Conservation (phyloP, 2,113 vertebrate genomes). For the Fulica atra region DNA sequence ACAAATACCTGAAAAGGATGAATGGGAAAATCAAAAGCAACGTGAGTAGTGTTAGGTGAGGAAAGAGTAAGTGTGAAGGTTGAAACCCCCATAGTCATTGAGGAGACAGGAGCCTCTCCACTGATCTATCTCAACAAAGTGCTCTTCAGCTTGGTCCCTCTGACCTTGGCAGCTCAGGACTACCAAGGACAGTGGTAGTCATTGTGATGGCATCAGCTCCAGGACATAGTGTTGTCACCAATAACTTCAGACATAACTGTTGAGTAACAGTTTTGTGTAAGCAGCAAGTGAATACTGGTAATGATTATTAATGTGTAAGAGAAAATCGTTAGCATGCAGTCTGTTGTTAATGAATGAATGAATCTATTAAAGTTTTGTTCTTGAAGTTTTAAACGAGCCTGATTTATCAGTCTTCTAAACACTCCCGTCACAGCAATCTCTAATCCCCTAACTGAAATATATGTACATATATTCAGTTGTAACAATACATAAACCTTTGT, state of each 20-base stretch:
- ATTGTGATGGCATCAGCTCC: fast-evolving
- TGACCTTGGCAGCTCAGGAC: neutral
- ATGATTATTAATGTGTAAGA: neutral
- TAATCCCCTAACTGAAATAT: neutral
- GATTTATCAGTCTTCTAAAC: conserved; percentile 7
- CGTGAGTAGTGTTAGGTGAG: neutral
- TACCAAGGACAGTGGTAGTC: neutral
- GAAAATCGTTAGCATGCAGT: neutral
- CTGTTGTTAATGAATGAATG: neutral
- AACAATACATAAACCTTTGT: neutral
- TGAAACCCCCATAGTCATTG: neutral
- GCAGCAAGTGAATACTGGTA: neutral
- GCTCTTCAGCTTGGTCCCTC: neutral
- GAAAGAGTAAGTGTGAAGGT: neutral
- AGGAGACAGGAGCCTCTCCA: neutral
- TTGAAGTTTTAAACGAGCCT: neutral
- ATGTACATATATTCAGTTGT: neutral
- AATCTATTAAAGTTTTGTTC: neutral
- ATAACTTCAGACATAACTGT: neutral
- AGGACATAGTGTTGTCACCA: fast-evolving
- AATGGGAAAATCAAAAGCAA: neutral
- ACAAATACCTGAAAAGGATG: neutral
- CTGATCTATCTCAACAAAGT: neutral
- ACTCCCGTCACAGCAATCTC: neutral
- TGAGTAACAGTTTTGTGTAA: neutral